Conservation (phyloP, 1,140 invertebrate genomes). For the Leptoteleia sp. region DNA sequence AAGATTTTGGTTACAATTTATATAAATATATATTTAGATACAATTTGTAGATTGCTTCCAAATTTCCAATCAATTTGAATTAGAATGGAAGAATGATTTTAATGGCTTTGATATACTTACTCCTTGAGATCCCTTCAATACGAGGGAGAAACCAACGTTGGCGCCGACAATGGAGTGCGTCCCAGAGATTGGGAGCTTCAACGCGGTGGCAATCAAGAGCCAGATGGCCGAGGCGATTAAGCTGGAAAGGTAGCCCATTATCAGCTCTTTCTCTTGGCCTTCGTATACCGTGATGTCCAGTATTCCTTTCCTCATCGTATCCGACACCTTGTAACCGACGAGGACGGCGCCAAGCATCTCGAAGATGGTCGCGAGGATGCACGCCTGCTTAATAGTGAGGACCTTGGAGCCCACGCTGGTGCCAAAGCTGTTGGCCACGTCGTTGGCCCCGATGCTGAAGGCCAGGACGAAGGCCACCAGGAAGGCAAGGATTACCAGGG, state of each 20-base stretch:
- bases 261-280: conserved; percentile 90
- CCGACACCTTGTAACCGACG: conserved; percentile 94
- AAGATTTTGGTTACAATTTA: no score
- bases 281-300: conserved; percentile 93
- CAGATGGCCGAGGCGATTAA: conserved; percentile 94
- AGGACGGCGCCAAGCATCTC: conserved; percentile 94
- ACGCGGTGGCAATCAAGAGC: conserved; percentile 95
- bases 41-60: no score
- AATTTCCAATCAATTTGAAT: not conserved
- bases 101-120: no score
- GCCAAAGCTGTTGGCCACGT: conserved; percentile 99
- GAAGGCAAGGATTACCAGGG: conserved; percentile 95
- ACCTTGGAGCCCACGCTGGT: conserved; percentile 98
- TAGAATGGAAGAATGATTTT: not conserved
- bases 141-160: conserved; percentile 97
- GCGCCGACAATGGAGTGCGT: conserved; percentile 99
- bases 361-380: conserved; percentile 96
- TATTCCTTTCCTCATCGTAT: conserved; percentile 99
- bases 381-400: conserved; percentile 94
- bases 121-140: conserved; percentile 91
- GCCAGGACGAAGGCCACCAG: conserved; percentile 97
- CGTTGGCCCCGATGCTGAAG: conserved; percentile 99
- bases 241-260: conserved; percentile 95
- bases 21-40: no score
- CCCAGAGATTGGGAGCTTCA: conserved; percentile 97